phyloP scores from a whole-genome alignment of 2,113 vertebrate species.

The Puntigrus tetrazona region DNA sequence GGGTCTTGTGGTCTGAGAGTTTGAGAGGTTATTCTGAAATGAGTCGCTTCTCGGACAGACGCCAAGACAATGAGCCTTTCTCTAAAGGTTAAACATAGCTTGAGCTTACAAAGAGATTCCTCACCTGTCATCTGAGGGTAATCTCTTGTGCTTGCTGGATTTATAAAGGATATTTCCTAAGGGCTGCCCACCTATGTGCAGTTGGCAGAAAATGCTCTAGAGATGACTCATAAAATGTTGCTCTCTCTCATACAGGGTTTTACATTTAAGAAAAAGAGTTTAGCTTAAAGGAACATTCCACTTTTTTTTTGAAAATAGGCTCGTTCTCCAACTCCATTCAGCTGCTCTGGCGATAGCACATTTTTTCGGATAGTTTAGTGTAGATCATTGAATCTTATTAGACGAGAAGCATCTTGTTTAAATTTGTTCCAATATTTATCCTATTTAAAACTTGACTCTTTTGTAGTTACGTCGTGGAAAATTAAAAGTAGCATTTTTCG shows the following conservation, averaged over 20 bases:
- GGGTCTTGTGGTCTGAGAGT: neutral
- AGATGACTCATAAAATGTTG: conserved; percentile 28
- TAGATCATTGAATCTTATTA: too few species aligned
- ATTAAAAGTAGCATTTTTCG: too few species aligned
- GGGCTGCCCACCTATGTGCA: conserved; percentile 30
- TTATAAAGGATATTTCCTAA: conserved; percentile 32
- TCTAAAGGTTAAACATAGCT: conserved; percentile 33
- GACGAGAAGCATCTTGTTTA: too few species aligned
- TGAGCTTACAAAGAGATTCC: conserved; percentile 37
- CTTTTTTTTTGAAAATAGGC: too few species aligned
- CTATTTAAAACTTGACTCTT: too few species aligned
- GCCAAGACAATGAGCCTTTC: conserved; percentile 29
- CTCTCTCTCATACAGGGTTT: neutral
- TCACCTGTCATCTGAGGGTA: conserved; percentile 40
- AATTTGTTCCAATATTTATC: too few species aligned
- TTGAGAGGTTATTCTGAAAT: conserved; percentile 17
- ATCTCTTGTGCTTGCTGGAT: conserved; percentile 26
- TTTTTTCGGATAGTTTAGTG: too few species aligned
- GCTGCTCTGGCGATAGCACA: too few species aligned
- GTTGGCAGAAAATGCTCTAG: neutral
- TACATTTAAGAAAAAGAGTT: neutral
- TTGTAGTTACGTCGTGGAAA: too few species aligned
- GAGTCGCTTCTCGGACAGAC: conserved; percentile 30
- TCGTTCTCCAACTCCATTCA: too few species aligned
- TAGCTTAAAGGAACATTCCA: too few species aligned